Base-by-base conservation (phyloP, 2,113 vertebrate species). In the Vicugna pacos region DNA sequence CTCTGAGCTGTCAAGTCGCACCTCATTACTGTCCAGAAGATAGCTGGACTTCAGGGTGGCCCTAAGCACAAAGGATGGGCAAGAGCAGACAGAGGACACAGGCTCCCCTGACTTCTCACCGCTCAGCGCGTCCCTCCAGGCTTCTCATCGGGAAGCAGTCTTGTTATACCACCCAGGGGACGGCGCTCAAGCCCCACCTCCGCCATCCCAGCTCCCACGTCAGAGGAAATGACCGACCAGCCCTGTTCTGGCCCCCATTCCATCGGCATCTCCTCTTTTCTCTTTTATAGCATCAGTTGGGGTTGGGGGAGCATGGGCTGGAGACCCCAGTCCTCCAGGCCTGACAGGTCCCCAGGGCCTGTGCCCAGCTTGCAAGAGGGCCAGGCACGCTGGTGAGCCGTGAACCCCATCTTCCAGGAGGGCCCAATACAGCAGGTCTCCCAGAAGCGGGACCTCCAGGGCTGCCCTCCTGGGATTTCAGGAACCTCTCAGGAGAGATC, bases 71-170 rank as follows among this genome's bases (percentile, higher is more conserved):
- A 42, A 94, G 46, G 35, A 35, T 15, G 46, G 48, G 30, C 48
- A 64, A 17, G 9, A 46, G n/a, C 0, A 4, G 35, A 15, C 8
- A 1, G n/a, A 2, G 19, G 69, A 54, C 12, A 2, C 10, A 4
- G 30, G 86, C 52, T 86, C 38, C n/a, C 48, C 30, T 35, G 48
- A 35, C 2, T 76, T 65, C 79, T 75, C 89, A 22, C 3, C 5
- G 20, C 11, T n/a, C 52, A 7, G 56, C 1, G 0, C 20, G 35
- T 22, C 48, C 86, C 85, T n/a, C 4, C 1, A 35, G 64, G 35
- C 46, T 75, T 38, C 38, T 15, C 26, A 46, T 0, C 5, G 22
- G 19, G 46, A 50, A 24, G 38, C 54, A 9, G 60, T 54, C 82
- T 50, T 89, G 20, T 76, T n/a, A 32, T 80, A 48, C 64, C 32